phyloP scores from a whole-genome alignment of 2,888 invertebrate species.

The Tenthredo amoena region DNA sequence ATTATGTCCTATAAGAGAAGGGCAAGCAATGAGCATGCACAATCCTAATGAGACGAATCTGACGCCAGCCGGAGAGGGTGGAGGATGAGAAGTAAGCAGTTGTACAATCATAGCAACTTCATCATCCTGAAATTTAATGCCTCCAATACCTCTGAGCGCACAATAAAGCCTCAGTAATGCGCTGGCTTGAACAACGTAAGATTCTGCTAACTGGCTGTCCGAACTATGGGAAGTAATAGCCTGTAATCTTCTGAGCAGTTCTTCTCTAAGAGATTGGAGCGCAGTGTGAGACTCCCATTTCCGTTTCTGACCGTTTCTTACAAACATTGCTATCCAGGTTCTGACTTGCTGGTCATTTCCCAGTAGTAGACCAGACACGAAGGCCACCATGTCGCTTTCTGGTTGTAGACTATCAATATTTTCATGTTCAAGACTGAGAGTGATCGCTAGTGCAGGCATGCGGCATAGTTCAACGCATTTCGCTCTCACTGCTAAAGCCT shows the following conservation, averaged over 20 bases:
- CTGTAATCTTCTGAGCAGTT: slow-evolving; percentile 87
- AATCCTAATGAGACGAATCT: slow-evolving; percentile 95
- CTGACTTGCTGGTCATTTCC: slow-evolving; percentile 94
- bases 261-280: slow-evolving; percentile 86
- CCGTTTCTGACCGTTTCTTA: slow-evolving; percentile 92
- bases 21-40: slow-evolving; percentile 97
- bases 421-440: slow-evolving; percentile 86
- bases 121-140: slow-evolving; percentile 95
- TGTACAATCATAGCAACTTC: slow-evolving; percentile 92
- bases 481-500: slow-evolving; percentile 90
- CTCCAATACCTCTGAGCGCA: slow-evolving; percentile 94
- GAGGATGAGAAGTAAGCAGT: slow-evolving; percentile 92
- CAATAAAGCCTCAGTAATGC: slow-evolving; percentile 94
- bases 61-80: slow-evolving; percentile 94
- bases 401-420: slow-evolving; percentile 67
- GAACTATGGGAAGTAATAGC: slow-evolving; percentile 83
- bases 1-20: slow-evolving; percentile 86
- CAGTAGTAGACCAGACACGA: slow-evolving; percentile 92
- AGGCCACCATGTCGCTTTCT: slow-evolving; percentile 85
- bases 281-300: slow-evolving; percentile 89
- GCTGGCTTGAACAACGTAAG: slow-evolving; percentile 91
- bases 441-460: slow-evolving; percentile 93
- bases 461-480: slow-evolving; percentile 94
- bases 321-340: slow-evolving; percentile 95
- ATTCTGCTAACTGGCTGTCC: slow-evolving; percentile 82